Evolutionary conservation across 2,888 invertebrate genomes (phyloP), one percentile per base, ranked within the genome.

Genomic region (Melanotus villosus): DNA sequence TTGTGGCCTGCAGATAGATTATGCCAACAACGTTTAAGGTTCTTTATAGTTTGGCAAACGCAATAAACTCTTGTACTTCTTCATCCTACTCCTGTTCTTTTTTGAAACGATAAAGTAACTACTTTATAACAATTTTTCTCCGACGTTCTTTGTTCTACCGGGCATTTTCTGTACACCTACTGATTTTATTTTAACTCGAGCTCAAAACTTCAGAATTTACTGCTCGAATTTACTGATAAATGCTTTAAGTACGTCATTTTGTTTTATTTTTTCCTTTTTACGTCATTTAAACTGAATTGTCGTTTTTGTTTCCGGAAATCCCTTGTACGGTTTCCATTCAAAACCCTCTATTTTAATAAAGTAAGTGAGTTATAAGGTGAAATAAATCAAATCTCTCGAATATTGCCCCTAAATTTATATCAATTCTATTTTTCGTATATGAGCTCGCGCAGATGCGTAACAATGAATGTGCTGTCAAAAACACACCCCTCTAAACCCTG

Each of bases 381-480:
- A 32, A 70, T 70, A 70, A 70, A 70, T 70, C 70, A 70, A 34
- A 59, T n/a, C 12, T 36, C 54, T 34, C 60, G 70, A 63, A 70
- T 66, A 70, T 70, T 70, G 58, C 70, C 52, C 47, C 43, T 34
- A 63, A 70, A 70, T 70, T 70, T 70, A 70, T 70, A 70, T 60
- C 62, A 66, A 70, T 66, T 66, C 70, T 60, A 60, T 70, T 70
- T 65, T 66, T 62, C 56, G 54, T 66, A 66, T 70, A 70, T 70
- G 66, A 70, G 62, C 57, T 43, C 34, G 62, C 36, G 47, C 70
- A 70, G 70, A 70, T 66, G 70, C 70, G 70, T 70, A 70, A 62
- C 70, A 70, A 66, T 66, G 62, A 70, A 70, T 66, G 70, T 50
- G 32, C 70, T 70, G 70, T 70, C 70, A 70, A 58, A 63, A 66